Evolutionary conservation across 2,888 invertebrate species (phyloP).

Genomic region (Phragmatobia fuliginosa): DNA sequence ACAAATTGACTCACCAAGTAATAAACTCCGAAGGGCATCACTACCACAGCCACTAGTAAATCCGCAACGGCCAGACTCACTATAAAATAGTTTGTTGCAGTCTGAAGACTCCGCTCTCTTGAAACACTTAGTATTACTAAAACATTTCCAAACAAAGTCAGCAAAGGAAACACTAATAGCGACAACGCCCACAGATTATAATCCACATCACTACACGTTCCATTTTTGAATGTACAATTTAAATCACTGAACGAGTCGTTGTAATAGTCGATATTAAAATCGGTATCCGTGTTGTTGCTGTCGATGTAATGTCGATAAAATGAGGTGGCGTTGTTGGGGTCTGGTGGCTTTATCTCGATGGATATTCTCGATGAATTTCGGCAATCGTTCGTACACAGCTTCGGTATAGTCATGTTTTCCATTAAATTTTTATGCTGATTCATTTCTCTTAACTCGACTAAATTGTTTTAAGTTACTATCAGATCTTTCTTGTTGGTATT

Average conservation of each 20-base stretch:
- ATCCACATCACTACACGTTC: constrained; percentile 77
- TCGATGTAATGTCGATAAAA: constrained; percentile 40
- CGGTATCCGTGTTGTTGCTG: constrained; percentile 48
- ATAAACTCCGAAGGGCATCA: constrained; percentile 99
- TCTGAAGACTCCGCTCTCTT: constrained; percentile 95
- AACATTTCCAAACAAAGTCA: constrained; percentile 98
- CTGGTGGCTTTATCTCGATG: constrained; percentile 61
- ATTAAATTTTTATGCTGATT: constrained; percentile 35
- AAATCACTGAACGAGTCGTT: constrained; percentile 68
- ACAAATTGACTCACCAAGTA: constrained; percentile 94
- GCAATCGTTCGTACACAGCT: constrained; percentile 58
- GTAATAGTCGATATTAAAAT: constrained; percentile 63
- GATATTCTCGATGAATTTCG: constrained; percentile 65
- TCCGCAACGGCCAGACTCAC: constrained; percentile 98
- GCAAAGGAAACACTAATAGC: constrained; percentile 95
- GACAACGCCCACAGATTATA: constrained; percentile 95
- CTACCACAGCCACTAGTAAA: constrained; percentile 97
- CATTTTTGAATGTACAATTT: constrained; percentile 71
- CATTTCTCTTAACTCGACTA: constrained; percentile 33
- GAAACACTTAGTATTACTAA: constrained; percentile 98
- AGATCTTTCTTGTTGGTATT: constrained; percentile 12
- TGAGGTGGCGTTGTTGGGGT: constrained; percentile 55
- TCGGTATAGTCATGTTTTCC: constrained; percentile 44
- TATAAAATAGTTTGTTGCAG: constrained; percentile 99
- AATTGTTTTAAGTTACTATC: constrained; percentile 5